A percentile compares a stretch with the other conserved stretches of the same genome.
phyloP scores from a whole-genome alignment of 2,113 vertebrate species.

The Ceyx melanurus region DNA sequence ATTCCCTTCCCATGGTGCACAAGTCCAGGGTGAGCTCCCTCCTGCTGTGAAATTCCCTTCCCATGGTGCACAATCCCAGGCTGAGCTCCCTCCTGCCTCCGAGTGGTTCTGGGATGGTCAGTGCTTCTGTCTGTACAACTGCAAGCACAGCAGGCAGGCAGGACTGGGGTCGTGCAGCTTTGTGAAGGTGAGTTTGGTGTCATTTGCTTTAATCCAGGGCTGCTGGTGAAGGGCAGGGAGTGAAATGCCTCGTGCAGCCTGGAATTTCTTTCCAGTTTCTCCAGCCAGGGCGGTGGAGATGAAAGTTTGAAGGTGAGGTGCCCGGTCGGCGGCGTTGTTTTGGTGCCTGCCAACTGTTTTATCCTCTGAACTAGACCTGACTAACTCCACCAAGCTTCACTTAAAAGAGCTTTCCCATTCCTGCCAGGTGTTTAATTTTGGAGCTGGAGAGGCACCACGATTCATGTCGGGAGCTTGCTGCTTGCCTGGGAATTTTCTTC shows the following conservation, averaged over 20 bases:
- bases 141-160: neutral
- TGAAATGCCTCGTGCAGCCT: neutral
- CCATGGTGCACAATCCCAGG: neutral
- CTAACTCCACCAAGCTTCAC: neutral
- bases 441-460: neutral
- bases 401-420: neutral
- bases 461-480: neutral
- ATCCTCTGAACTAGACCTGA: neutral
- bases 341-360: neutral
- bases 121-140: neutral
- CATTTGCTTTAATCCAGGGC: neutral
- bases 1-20: neutral
- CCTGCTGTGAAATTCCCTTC: neutral
- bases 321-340: fast-evolving
- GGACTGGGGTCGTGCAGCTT: neutral
- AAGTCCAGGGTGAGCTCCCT: neutral
- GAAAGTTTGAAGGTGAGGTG: neutral
- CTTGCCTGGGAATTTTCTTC: neutral
- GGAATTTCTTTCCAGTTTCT: neutral
- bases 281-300: neutral
- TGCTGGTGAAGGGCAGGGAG: neutral
- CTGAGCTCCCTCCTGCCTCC: neutral
- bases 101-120: neutral
- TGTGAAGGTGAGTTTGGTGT: neutral
- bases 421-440: neutral